Percentiles rank a stretch among this genome's conserved stretches.
Evolutionary conservation across 1,140 invertebrate genomes (phyloP).

Genomic region (Scaptomyza hsui): DNA sequence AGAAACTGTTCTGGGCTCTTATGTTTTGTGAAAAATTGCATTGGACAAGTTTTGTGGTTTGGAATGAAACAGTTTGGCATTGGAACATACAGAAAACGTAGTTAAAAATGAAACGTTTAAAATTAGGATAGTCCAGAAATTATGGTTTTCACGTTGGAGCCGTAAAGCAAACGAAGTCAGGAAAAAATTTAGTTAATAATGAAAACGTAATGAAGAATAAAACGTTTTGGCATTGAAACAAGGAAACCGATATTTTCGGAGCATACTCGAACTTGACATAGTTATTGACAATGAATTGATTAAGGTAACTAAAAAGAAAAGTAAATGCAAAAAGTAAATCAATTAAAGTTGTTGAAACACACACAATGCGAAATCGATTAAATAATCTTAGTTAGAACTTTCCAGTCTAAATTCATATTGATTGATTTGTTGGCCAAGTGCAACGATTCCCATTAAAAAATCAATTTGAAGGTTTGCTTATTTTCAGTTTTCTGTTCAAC

Average conservation of each 20-base stretch:
- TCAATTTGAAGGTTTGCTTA: slow-evolving; percentile 9
- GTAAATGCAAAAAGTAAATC: neutral
- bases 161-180: no score
- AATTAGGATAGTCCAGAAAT: no score
- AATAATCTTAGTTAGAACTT: no score
- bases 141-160: no score
- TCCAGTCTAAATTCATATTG: neutral
- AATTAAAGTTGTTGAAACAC: neutral
- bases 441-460: neutral
- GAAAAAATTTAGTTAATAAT: no score
- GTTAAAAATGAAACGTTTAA: neutral
- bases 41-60: no score
- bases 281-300: slow-evolving; percentile 1
- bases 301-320: neutral
- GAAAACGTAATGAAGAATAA: neutral
- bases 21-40: no score
- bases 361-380: no score
- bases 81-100: neutral
- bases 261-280: no score
- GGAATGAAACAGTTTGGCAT: no score
- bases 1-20: no score
- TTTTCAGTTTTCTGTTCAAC: neutral
- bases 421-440: slow-evolving; percentile 1
- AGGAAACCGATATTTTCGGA: no score
- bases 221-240: neutral